Evolutionary conservation across 2,797 vertebrate species (phyloP).

Genomic region (Myotis vivesi): DNA sequence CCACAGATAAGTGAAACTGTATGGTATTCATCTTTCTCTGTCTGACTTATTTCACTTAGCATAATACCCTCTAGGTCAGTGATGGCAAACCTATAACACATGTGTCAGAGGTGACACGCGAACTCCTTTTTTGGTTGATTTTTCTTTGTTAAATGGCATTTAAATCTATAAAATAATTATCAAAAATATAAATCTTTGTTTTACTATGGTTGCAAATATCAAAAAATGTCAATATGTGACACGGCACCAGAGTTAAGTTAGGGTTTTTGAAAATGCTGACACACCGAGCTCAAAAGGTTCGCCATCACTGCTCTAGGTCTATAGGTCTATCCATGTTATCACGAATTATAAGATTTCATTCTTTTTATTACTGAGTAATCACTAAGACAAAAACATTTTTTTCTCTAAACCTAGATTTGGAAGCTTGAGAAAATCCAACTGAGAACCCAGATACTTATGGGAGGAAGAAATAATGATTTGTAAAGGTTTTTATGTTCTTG

Average conservation of each 20-base stretch:
- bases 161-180: too few species aligned
- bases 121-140: too few species aligned
- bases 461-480: not conserved
- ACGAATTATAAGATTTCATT: not conserved
- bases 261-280: too few species aligned
- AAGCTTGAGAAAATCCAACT: conserved; percentile 8
- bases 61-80: not conserved
- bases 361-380: not conserved
- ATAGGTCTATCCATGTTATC: not conserved
- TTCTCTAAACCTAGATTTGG: not conserved
- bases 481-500: not conserved
- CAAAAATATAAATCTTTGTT: too few species aligned
- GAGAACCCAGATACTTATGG: not conserved
- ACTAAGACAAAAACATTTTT: conserved; percentile 6
- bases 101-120: too few species aligned
- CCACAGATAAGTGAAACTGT: not conserved
- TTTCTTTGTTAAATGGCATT: too few species aligned
- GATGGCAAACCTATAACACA: too few species aligned
- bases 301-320: not conserved
- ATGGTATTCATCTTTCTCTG: not conserved
- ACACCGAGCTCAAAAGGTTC: too few species aligned
- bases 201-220: too few species aligned
- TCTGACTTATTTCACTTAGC: not conserved
- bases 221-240: too few species aligned
- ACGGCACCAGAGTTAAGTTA: too few species aligned